Evolutionary conservation across 2,888 invertebrate genomes (phyloP), one percentile per base, ranked within the genome.

Genomic region (Bombyx huttoni): DNA sequence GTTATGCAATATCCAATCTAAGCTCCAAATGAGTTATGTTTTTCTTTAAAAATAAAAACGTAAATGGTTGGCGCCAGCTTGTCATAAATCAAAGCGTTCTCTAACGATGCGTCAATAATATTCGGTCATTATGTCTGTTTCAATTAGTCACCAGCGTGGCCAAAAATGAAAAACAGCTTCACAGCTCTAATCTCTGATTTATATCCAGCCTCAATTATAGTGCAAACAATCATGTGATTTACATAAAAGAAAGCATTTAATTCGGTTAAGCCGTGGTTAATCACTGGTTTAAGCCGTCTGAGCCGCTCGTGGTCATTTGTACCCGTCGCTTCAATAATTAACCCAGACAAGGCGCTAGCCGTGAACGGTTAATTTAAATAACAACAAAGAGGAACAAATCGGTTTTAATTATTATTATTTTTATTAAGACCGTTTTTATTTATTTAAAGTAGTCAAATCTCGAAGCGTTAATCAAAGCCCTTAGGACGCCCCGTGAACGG

Each of bases 191-290:
- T 68, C 64, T 58, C 55, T 64, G 67, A 77, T 78, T 71, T 73
- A 79, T 79, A 66, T 62, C 63, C 63, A 56, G 59, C 60, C 58
- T 64, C 66, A 61, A 64, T 63, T 62, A 58, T 57, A 67, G 60
- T 63, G 77, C 69, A 77, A 82, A 84, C 81, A 79, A 80, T 81
- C 69, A 65, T 75, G 73, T 74, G 72, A 82, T 84, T 83, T 70
- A 79, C 78, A 83, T 82, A 79, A 80, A 83, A 81, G 79, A 81
- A 83, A 86, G 79, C 82, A 71, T 76, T 79, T 79, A 76, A 83
- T 81, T 80, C 72, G 72, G 75, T 81, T 78, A 81, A 80, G 79
- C 74, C 65, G 70, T 64, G 75, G 78, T 81, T 82, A 81, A 81
- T 82, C 80, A 75, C 72, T 65, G 73, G 72, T 78, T 73, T 74